A percentile compares a stretch with the other conserved stretches of the same genome.
phyloP scores from a whole-genome alignment of 2,113 vertebrate species.

The Pseudonaja textilis region DNA sequence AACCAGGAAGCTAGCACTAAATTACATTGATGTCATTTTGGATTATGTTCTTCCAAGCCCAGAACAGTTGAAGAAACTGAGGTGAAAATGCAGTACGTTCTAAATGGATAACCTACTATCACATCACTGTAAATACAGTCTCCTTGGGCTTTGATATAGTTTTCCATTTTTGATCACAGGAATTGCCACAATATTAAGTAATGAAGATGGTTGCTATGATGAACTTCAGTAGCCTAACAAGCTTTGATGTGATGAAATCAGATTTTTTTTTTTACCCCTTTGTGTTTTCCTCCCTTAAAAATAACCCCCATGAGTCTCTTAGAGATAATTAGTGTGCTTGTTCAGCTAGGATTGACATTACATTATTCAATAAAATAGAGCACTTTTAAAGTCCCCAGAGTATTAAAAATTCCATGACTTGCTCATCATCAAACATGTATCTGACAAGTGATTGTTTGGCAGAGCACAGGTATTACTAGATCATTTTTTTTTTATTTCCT shows the following conservation, averaged over 20 bases:
- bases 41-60: not conserved
- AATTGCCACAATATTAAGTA: slow-evolving; percentile 17
- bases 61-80: not conserved
- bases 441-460: slow-evolving; percentile 68
- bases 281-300: slow-evolving; percentile 72
- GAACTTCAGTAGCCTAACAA: slow-evolving; percentile 60
- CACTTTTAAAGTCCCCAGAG: slow-evolving; percentile 65
- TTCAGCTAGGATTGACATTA: slow-evolving; percentile 70
- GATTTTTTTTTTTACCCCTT: slow-evolving; percentile 42
- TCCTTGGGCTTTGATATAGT: not conserved
- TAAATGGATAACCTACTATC: not conserved
- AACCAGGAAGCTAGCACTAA: not conserved
- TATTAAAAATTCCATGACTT: slow-evolving; percentile 58
- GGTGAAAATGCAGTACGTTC: not conserved
- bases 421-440: slow-evolving; percentile 60
- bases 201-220: slow-evolving; percentile 25
- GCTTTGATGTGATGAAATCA: slow-evolving; percentile 59
- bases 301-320: slow-evolving; percentile 66
- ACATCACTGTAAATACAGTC: not conserved
- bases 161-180: not conserved
- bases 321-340: slow-evolving; percentile 71
- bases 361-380: slow-evolving; percentile 76
- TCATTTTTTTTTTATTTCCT: not conserved
- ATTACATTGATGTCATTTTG: not conserved
- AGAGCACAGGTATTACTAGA: slow-evolving; percentile 72